These are phyloP conservation scores for Spinus pinus DNA, from an alignment of 2,797 vertebrate genomes.

Conservation along the genomic window DNA sequence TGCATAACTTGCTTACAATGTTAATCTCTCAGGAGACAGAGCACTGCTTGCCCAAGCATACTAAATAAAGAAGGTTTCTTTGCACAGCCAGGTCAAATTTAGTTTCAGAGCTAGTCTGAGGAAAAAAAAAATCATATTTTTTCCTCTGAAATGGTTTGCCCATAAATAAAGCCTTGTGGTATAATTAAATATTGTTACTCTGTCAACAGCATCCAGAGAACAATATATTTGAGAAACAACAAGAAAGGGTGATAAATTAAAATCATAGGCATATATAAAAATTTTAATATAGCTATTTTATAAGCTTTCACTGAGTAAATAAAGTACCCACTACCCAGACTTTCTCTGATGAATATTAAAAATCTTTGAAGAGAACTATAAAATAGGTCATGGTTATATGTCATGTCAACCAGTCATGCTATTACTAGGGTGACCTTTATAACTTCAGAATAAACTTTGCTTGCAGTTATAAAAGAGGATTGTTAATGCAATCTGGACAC, in stretches of 20 bases:
- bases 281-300: slow-evolving; percentile 31
- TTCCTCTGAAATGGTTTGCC: background rate
- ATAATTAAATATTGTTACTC: slow-evolving; percentile 30
- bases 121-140: background rate
- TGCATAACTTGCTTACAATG: slow-evolving; percentile 70
- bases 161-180: slow-evolving; percentile 8
- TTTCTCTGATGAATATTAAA: slow-evolving; percentile 44
- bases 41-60: slow-evolving; percentile 16
- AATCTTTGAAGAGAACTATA: slow-evolving; percentile 32
- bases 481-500: background rate
- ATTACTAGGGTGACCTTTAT: slow-evolving; percentile 28
- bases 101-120: slow-evolving; percentile 20
- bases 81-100: slow-evolving; percentile 39
- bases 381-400: slow-evolving; percentile 40
- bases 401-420: background rate
- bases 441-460: slow-evolving; percentile 55
- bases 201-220: slow-evolving; percentile 15
- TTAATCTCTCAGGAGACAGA: slow-evolving; percentile 73
- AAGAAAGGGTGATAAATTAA: slow-evolving; percentile 38
- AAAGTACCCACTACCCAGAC: background rate
- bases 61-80: slow-evolving; percentile 54
- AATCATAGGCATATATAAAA: slow-evolving; percentile 17
- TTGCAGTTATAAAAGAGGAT: slow-evolving; percentile 28
- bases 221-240: slow-evolving; percentile 22
- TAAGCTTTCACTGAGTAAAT: slow-evolving; percentile 43